Conservation (phyloP, 1,140 invertebrate species). For the Lepidotrigona ventralis region DNA sequence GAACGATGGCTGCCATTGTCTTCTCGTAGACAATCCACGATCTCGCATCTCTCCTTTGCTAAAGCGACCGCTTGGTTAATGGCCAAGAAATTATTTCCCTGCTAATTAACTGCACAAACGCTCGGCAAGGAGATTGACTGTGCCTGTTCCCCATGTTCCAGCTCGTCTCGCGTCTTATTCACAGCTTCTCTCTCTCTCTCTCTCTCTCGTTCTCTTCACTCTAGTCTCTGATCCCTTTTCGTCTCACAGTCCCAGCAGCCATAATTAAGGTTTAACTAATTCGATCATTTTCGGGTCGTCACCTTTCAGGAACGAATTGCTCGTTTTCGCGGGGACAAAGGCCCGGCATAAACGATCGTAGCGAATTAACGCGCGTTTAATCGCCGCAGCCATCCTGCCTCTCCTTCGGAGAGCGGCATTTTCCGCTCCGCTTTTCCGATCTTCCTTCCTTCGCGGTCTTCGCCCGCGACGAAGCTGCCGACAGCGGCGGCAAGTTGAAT, state of each 20-base stretch:
- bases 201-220: neutral
- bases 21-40: conserved; percentile 52
- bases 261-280: conserved; percentile 54
- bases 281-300: conserved; percentile 53
- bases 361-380: conserved; percentile 29
- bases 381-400: neutral
- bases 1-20: conserved; percentile 56
- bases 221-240: neutral
- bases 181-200: neutral
- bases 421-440: neutral
- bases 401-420: conserved; percentile 18
- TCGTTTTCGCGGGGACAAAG: neutral
- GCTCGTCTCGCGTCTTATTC: conserved; percentile 5
- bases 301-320: conserved; percentile 41
- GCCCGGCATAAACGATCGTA: conserved; percentile 2
- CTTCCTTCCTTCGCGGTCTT: neutral
- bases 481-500: conserved; percentile 17
- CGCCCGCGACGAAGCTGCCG: neutral
- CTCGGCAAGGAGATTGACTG: neutral
- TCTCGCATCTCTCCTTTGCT: conserved; percentile 55
- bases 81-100: conserved; percentile 66
- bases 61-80: conserved; percentile 55
- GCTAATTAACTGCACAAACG: conserved; percentile 57
- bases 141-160: neutral
- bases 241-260: neutral